These are phyloP conservation scores for Ypsolopha sequella DNA, from an alignment of 2,888 invertebrate species.

Conservation along the genomic window DNA sequence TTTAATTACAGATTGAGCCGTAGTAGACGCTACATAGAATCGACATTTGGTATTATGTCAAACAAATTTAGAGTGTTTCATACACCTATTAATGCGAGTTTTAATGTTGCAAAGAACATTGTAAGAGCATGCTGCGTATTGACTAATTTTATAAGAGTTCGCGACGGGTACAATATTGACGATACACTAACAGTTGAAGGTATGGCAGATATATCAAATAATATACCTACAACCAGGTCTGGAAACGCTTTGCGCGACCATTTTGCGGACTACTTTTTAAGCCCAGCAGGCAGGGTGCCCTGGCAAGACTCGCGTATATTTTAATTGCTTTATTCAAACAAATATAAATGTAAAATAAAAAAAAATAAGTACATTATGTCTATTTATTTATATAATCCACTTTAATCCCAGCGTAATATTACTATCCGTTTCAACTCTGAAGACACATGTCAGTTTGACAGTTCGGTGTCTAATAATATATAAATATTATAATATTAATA, in stretches of 20 bases:
- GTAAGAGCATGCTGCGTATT: constrained; percentile 17
- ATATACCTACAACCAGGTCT: constrained; percentile 14
- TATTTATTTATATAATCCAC: too few relatives aligned
- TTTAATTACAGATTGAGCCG: constrained; percentile 12
- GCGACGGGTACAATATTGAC: constrained; percentile 13
- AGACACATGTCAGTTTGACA: too few relatives aligned
- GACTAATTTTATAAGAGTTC: constrained; percentile 17
- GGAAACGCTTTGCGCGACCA: constrained; percentile 14
- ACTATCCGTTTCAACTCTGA: too few relatives aligned
- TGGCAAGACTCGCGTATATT: constrained; percentile 17
- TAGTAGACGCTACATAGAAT: constrained; percentile 16
- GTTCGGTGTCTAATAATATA: too few relatives aligned
- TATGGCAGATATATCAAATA: constrained; percentile 13
- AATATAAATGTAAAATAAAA: neutral
- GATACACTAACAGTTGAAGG: constrained; percentile 9
- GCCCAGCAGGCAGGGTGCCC: constrained; percentile 13
- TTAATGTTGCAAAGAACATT: constrained; percentile 15
- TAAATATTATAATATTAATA: too few relatives aligned
- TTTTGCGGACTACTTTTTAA: constrained; percentile 17
- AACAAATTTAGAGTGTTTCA: too few relatives aligned
- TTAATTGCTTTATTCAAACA: constrained; percentile 8
- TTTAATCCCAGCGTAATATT: too few relatives aligned
- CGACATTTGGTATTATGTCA: neutral
- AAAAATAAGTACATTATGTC: too few relatives aligned
- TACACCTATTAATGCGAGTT: constrained; percentile 9